These are phyloP conservation scores for Thinocorus orbignyianus DNA, from an alignment of 2,113 vertebrate species.

Conservation along the genomic window DNA sequence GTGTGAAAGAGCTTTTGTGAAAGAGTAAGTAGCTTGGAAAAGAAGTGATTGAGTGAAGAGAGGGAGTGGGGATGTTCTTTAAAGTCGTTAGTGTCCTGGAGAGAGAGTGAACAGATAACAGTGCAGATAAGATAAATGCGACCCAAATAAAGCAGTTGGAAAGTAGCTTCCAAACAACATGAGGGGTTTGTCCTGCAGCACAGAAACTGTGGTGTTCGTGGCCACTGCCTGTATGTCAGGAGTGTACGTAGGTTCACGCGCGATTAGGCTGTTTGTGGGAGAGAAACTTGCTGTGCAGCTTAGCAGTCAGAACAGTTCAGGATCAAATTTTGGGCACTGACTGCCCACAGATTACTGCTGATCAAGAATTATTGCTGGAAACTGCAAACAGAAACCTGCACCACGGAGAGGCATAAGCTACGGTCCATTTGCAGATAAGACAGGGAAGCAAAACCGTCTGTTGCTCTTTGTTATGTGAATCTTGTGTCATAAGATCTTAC, in stretches of 20 bases:
- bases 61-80: background rate
- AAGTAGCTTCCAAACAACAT: background rate
- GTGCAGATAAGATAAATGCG: background rate
- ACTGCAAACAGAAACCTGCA: background rate
- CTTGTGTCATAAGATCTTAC: background rate
- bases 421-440: background rate
- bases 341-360: background rate
- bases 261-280: background rate
- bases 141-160: background rate
- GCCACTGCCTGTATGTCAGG: background rate
- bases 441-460: rapidly evolving
- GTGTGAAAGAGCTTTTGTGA: background rate
- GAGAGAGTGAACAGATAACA: background rate
- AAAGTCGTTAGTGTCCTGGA: background rate
- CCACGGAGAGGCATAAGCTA: background rate
- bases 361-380: background rate
- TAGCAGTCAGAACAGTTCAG: background rate
- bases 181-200: background rate
- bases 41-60: background rate
- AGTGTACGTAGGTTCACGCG: background rate
- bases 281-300: slow-evolving; percentile 6
- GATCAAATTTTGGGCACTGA: background rate
- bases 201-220: background rate
- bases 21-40: background rate
- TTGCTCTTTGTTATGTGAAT: background rate